Evolutionary conservation across 2,797 vertebrate genomes (phyloP).

Genomic region (Tokudaia muenninki): DNA sequence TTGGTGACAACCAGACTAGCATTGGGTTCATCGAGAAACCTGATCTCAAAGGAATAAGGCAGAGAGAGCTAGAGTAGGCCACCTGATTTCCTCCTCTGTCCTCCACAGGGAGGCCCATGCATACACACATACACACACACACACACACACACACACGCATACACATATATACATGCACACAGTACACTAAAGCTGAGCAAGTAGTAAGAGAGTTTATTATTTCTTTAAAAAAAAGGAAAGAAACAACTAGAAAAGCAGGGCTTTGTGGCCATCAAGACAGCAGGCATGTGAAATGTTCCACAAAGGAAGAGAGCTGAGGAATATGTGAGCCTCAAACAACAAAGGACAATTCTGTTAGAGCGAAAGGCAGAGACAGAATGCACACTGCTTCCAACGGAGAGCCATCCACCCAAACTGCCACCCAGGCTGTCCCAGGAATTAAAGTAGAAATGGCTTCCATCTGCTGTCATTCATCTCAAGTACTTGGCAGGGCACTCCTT

Average conservation of each 20-base stretch:
- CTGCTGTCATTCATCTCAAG: neutral
- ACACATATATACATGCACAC: neutral
- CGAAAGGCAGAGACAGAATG: neutral
- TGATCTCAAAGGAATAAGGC: neutral
- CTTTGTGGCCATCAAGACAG: neutral
- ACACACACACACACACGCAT: fast-evolving
- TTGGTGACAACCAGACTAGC: neutral
- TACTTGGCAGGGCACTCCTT: neutral
- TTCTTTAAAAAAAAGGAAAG: constrained; percentile 6
- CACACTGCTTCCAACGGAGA: neutral
- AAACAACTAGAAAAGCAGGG: neutral
- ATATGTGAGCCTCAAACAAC: neutral
- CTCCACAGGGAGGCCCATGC: neutral
- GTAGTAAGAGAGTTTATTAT: neutral
- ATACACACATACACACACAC: neutral
- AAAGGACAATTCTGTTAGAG: neutral
- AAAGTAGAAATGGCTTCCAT: neutral
- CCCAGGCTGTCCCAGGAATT: neutral
- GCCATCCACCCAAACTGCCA: neutral
- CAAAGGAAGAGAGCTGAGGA: neutral
- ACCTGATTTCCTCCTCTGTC: neutral
- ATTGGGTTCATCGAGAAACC: neutral
- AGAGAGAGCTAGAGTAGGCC: neutral
- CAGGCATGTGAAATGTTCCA: neutral
- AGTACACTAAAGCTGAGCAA: neutral